Base-by-base conservation (phyloP, 2,113 vertebrate species). In the Peromyscus polionotus region DNA sequence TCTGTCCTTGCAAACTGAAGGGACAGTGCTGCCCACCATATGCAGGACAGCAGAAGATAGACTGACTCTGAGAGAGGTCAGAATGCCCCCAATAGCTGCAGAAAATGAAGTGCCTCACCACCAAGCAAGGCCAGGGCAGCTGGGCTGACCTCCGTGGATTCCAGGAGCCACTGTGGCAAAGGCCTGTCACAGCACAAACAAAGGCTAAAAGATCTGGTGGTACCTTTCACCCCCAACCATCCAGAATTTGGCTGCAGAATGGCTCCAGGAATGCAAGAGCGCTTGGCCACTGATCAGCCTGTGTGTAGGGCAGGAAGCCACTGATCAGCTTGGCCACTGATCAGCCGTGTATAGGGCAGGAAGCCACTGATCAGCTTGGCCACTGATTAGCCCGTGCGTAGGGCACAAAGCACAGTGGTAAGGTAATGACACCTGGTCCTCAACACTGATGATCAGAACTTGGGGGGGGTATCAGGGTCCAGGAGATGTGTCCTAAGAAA, bases 291-390 rank as follows among this genome's bases (percentile, higher is more conserved):
- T 3, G 4, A 33, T 1, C 5, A 26, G 16, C 45, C n/a, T 48
- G 45, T 31, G 7, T 5, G 8, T 24, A 7, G 39, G 39, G 16
- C 51, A 20, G 0, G 1, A 17, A 67, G 26, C 36, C 33, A 14
- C 9, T 1, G 7, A 33, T 1, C 5, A 26, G 39, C 39, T 42
- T 42, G 39, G 3, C 36, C 33, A 14, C 9, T 3, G 7, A 33
- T 1, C 3, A 26, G 16, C n/a, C 57, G 45, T 31, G 7, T 5
- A 6, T 17, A 7, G 39, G 39, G 16, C 51, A 20, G 0, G 1
- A 17, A 67, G 26, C n/a, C n/a, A n/a, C n/a, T n/a, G n/a, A n/a
- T n/a, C n/a, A n/a, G n/a, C n/a, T n/a, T n/a, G n/a, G n/a, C 36
- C 33, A 14, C 9, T 3, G 7, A 33, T 1, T 3, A 26, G 16